Evolutionary conservation across 2,797 vertebrate species (phyloP), one percentile per base, ranked within the genome.

Genomic region (Hyperoplus lanceolatus): DNA sequence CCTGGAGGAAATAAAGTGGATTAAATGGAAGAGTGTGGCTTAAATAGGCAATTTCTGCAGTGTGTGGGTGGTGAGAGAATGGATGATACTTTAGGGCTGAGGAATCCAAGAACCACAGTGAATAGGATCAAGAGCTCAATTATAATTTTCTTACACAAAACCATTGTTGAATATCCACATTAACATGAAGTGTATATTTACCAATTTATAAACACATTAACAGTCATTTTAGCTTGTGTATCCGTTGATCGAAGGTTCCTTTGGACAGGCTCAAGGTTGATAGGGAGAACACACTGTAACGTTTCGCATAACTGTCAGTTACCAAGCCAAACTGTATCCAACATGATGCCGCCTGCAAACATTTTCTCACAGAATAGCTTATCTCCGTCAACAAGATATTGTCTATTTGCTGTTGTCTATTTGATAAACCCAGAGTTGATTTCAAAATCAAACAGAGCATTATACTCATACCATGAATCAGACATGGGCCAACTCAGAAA

Each of bases 401-500:
- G 5, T 4, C 60, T 49, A 36, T 60, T 66, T 71, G 21, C 69
- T 81, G 70, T 72, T 38, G 29, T 79, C 18, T 80, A 29, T 88
- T 67, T 80, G 75, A 61, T 46, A 8, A 78, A 53, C 21, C 66
- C 61, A 29, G 29, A 29, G 29, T 29, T 29, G 29, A 29, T 29
- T 29, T 29, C 29, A 59, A 85, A 79, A 81, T 77, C 77, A 88
- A 89, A 83, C n/a, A 70, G n/a, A 6, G 43, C 36, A 16, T 71
- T 72, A 51, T 45, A 66, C 66, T 77, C 72, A 29, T 29, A 29
- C 18, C 18, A 83, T 87, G 75, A 90, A 87, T 89, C 76, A 70
- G 76, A 84, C 85, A 89, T 87, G 70, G 81, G 62, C 59, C 65
- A 75, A 53, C 46, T 66, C 82, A 75, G 82, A 77, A 78, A 67